A percentile compares a stretch with the other conserved stretches of the same genome.
phyloP scores from a whole-genome alignment of 1,140 invertebrate genomes.

The Neotoxoptera formosana region DNA sequence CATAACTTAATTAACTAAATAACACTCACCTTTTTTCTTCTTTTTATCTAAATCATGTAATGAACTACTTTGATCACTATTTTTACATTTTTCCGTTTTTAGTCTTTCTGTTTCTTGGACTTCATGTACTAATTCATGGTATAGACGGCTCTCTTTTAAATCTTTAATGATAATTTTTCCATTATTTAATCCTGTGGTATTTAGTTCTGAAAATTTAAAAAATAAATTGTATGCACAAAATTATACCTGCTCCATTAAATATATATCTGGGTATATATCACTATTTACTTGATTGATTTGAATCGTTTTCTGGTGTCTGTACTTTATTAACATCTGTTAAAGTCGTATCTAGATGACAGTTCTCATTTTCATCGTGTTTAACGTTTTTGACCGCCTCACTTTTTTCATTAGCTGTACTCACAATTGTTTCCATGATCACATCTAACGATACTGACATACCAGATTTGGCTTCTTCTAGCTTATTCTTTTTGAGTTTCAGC shows the following conservation, averaged over 20 bases:
- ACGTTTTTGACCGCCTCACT: neutral
- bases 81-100: constrained; percentile 71
- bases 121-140: constrained; percentile 72
- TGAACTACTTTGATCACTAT: constrained; percentile 71
- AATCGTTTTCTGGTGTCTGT: neutral
- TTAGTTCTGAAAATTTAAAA: neutral
- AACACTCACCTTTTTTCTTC: constrained; percentile 41
- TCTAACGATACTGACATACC: constrained; percentile 38
- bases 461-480: constrained; percentile 40
- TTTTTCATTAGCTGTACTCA: constrained; percentile 42
- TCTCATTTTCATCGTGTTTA: neutral
- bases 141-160: constrained; percentile 73
- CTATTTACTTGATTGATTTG: neutral
- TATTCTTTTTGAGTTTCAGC: constrained; percentile 25
- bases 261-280: neutral
- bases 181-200: neutral
- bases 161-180: constrained; percentile 71
- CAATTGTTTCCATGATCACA: constrained; percentile 38
- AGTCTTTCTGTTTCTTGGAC: constrained; percentile 72
- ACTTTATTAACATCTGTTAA: neutral
- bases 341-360: neutral
- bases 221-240: neutral
- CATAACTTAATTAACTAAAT: neutral
- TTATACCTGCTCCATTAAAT: neutral
- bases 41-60: constrained; percentile 65